A percentile compares a stretch with the other conserved stretches of the same genome.
phyloP scores from a whole-genome alignment of 2,888 invertebrate species.

The Liopterus haemorrhoidalis region DNA sequence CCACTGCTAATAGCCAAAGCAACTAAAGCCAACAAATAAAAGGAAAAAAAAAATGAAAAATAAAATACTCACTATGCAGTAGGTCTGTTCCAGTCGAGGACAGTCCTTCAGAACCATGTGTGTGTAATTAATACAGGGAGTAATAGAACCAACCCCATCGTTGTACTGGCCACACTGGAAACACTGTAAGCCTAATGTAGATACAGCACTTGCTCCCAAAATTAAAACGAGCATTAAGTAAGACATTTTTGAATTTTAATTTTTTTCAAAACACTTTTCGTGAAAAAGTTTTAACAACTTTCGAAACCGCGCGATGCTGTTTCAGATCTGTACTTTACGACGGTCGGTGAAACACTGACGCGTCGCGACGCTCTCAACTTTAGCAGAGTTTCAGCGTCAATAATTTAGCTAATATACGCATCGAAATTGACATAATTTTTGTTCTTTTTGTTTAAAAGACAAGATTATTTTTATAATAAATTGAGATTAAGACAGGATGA shows the following conservation, averaged over 20 bases:
- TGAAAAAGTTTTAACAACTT: not conserved
- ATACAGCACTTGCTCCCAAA: constrained; percentile 31
- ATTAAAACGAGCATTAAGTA: constrained; percentile 26
- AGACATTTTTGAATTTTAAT: not conserved
- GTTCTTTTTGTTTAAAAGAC: too few relatives aligned
- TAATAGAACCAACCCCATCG: constrained; percentile 79
- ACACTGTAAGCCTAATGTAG: constrained; percentile 56
- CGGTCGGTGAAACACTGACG: constrained; percentile 6
- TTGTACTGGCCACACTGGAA: constrained; percentile 80
- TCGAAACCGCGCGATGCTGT: not conserved
- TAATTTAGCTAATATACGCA: too few relatives aligned
- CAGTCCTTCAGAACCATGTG: constrained; percentile 68
- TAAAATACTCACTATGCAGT: constrained; percentile 68
- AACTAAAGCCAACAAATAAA: not conserved
- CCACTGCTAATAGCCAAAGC: not conserved
- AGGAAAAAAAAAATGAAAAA: too few relatives aligned
- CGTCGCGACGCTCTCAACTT: not conserved
- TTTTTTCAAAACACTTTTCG: not conserved
- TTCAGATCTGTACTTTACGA: not conserved
- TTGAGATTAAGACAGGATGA: too few relatives aligned
- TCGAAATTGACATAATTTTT: too few relatives aligned
- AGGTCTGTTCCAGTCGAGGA: constrained; percentile 53
- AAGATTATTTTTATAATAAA: too few relatives aligned
- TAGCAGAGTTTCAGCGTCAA: too few relatives aligned
- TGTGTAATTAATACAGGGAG: constrained; percentile 73